Conservation (phyloP, 2,113 vertebrate species). For the Sterna hirundo region DNA sequence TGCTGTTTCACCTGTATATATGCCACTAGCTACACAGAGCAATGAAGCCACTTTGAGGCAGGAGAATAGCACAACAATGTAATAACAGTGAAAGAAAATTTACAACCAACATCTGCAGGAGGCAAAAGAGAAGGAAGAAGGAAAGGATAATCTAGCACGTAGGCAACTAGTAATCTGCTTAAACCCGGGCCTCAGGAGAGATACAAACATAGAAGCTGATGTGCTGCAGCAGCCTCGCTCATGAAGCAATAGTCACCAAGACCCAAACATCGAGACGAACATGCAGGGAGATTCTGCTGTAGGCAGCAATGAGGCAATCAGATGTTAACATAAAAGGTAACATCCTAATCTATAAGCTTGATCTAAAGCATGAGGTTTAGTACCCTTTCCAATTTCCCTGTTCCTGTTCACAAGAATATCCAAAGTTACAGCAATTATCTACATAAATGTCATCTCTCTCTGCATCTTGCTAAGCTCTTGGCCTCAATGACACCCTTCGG, state of each 20-base stretch:
- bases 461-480: background rate
- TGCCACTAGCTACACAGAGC: background rate
- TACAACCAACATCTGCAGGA: background rate
- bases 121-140: background rate
- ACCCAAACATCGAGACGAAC: accelerated
- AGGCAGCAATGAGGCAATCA: background rate
- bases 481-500: background rate
- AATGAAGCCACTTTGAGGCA: background rate
- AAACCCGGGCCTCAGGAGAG: background rate
- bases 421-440: background rate
- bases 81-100: background rate
- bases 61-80: background rate
- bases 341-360: background rate
- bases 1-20: background rate
- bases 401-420: background rate
- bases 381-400: background rate
- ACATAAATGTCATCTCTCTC: background rate
- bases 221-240: background rate
- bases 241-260: background rate
- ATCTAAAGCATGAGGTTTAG: background rate
- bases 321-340: background rate
- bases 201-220: background rate
- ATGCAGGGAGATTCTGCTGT: background rate
- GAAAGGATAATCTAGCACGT: background rate
- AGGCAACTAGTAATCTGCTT: background rate